Percentiles rank a stretch among this genome's conserved stretches.
Evolutionary conservation across 2,113 vertebrate species (phyloP).

Genomic region (Alectura lathami): DNA sequence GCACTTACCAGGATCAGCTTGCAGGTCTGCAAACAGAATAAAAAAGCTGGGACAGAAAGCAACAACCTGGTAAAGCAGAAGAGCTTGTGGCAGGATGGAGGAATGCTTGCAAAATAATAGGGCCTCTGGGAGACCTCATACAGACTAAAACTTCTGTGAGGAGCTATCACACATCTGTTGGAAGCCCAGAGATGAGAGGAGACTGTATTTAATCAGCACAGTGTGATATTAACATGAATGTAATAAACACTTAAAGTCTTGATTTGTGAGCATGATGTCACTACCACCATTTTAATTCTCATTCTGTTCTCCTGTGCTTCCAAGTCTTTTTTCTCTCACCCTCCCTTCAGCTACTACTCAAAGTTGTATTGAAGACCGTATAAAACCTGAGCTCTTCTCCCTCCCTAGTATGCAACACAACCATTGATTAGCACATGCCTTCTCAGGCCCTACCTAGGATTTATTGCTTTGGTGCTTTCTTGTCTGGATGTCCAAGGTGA

Average conservation of each 20-base stretch:
- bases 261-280: not conserved
- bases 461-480: not conserved
- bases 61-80: not conserved
- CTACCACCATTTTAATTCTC: not conserved
- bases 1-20: not conserved
- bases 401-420: not conserved
- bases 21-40: not conserved
- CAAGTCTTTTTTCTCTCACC: not conserved
- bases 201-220: not conserved
- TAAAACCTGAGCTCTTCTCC: not conserved
- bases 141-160: not conserved
- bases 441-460: accelerated
- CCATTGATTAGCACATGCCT: not conserved
- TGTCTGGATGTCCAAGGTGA: not conserved
- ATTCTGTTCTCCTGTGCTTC: not conserved
- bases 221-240: not conserved
- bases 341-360: not conserved
- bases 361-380: not conserved
- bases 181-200: not conserved
- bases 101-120: not conserved
- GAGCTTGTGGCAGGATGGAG: not conserved
- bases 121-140: not conserved
- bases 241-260: not conserved
- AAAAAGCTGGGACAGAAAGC: not conserved
- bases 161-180: not conserved